Base-by-base conservation (phyloP, 2,888 invertebrate genomes). In the Augiades crinisus region DNA sequence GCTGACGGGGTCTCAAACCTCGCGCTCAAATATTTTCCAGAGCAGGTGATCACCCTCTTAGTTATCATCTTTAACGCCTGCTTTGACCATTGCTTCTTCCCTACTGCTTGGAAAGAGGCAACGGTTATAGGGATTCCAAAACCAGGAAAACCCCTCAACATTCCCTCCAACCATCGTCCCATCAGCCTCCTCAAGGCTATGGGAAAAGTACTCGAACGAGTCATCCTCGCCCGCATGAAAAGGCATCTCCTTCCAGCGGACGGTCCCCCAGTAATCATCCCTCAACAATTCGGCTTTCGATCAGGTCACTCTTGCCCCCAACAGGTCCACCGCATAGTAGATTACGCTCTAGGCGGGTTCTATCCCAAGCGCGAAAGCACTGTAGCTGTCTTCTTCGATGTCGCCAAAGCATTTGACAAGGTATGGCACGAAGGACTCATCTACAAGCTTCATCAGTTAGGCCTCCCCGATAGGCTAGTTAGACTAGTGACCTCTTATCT, bases 291-390 rank as follows among this genome's bases (percentile, higher is more conserved):
- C 8, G 33, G 41, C 19, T 37, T 31, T 24, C 27, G 37, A n/a
- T 13, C 36, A 3, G 16, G 17, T 3, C 49, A 24, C 17, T 16
- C 16, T 13, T 37, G 44, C n/a, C 30, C 37, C 19, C 14, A 36
- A 17, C 31, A 34, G 19, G 41, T 31, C n/a, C 34, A 36, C 40
- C 50, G 43, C 43, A 37, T 51, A 7, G 19, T 44, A 7, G 44
- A 51, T 19, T 44, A 44, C n/a, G 19, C 22, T 31, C n/a, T 7
- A n/a, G 21, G 21, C 30, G 37, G 38, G n/a, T 36, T 22, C n/a
- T 40, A 21, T 17, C 21, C 34, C 5, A 27, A 10, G 17, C 43
- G 37, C 5, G 7, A 31, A 13, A 44, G 33, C 12, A 44, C 43
- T 17, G 37, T 19, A 5, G 43, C 43, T 6, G 43, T 31, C 31